Evolutionary conservation across 2,113 vertebrate species (phyloP), one percentile per base, ranked within the genome.

Genomic region (Tapirus terrestris): DNA sequence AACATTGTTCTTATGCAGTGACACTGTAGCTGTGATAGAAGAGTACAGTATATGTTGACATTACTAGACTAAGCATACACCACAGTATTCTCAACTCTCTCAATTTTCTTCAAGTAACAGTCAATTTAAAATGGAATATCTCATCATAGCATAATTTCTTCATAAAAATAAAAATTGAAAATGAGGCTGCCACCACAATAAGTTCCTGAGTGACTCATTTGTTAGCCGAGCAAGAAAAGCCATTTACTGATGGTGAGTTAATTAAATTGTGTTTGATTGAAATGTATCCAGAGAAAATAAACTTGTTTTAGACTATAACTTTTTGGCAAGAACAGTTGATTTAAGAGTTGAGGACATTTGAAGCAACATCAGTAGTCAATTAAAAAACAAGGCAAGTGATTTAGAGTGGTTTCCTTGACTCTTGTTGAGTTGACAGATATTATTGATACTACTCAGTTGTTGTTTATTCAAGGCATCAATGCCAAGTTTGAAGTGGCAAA

Each of bases 331-430:
- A 96, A 87, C n/a, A 83, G 39, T 92, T 95, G 68, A 83, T 92
- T 95, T 97, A 89, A 92, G 51, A 96, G 39, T 96, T 95, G 67
- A 95, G 39, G 48, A 95, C n/a, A 68, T 94, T 92, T 94, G 84
- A 93, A 97, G 29, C 39, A 80, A 51, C n/a, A 88, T 89, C 75
- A 70, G 16, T 60, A 94, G 75, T 94, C 58, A 88, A 85, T 97
- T 97, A 51, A 96, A 92, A 98, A 87, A 81, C 31, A 97, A 93
- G 53, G 53, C 29, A 63, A 21, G 85, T 80, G 39, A 83, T 84
- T 95, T 68, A 89, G 43, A 92, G 25, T 88, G 29, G 17, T 94
- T 94, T 95, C 25, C 12, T 92, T 85, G 92, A 31, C 60, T 91
- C 60, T 95, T 84, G 21, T 81, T 92, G 60, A 92, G 10, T 53